Evolutionary conservation across 2,888 invertebrate genomes (phyloP), one percentile per base, ranked within the genome.

Genomic region (Octodonta nipae): DNA sequence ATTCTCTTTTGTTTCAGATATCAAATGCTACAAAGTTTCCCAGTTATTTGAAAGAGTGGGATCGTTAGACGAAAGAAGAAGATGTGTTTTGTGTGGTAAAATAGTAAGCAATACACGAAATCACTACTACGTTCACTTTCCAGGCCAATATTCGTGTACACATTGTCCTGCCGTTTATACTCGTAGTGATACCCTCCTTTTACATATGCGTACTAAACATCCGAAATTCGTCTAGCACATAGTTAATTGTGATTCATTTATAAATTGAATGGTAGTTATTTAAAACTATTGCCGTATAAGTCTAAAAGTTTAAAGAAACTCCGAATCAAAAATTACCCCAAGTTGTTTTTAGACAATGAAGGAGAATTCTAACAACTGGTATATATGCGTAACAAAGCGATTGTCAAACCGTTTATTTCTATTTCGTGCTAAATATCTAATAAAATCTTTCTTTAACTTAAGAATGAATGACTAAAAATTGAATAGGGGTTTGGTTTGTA

Each of bases 71-170:
- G 70, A 70, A 57, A 58, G 67, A 55, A 61, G 68, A 53, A 60
- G 69, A 47, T 71, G 71, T 58, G 65, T 67, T 46, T 60, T 70
- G 52, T 71, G 71, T 59, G 70, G 71, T 49, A 71, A 71, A 63
- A 66, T 70, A 51, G 71, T 71, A 46, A 69, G 70, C 60, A 70
- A 71, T 58, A 68, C 70, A 39, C 63, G 71, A 47, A 71, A 71
- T 58, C 71, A 71, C 55, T 71, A 70, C 60, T 70, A 70, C 56
- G 71, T 71, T 44, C 70, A 71, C 56, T 70, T 69, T 51, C 70
- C 70, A 42, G 71, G 70, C 43, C 68, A 68, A 49, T 70, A 70
- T 51, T 64, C 68, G 46, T 70, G 71, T 55, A 56, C 65, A 42
- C 63, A 68, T 51, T 71, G 71, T 55, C 68, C 68, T 35, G 68